Conservation (phyloP, 2,888 invertebrate genomes). For the Eubasilissa splendida region DNA sequence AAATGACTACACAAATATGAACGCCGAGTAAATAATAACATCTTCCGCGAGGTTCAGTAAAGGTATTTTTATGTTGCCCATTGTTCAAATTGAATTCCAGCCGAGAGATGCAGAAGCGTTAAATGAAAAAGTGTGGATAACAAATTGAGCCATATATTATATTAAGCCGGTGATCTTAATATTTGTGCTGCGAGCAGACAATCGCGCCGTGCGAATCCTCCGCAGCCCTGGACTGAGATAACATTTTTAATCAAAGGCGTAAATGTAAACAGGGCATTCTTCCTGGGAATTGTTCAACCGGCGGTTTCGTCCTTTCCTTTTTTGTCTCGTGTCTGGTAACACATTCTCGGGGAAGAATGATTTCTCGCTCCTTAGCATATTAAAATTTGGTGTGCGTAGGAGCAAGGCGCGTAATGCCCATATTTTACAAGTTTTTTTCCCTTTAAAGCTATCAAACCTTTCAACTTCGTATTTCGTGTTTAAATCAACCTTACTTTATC, state of each 20-base stretch:
- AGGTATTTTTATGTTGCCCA: too few species aligned
- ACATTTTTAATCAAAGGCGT: conserved; percentile 13
- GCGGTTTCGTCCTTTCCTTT: neutral
- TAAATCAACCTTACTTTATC: too few species aligned
- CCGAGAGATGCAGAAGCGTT: neutral
- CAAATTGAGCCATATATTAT: conserved; percentile 24
- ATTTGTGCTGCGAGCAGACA: neutral
- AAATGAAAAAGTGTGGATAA: conserved; percentile 27
- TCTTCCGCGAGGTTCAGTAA: too few species aligned
- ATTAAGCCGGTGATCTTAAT: conserved; percentile 21
- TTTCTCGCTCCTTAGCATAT: conserved; percentile 19
- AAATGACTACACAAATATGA: too few species aligned
- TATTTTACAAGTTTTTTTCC: neutral
- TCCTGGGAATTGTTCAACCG: neutral
- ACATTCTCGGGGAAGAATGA: conserved; percentile 20
- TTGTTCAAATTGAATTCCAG: conserved; percentile 18
- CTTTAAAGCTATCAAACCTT: too few species aligned
- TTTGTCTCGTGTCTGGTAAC: conserved; percentile 14
- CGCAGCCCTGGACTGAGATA: neutral
- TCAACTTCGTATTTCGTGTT: too few species aligned
- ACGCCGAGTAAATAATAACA: too few species aligned
- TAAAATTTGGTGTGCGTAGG: conserved; percentile 5
- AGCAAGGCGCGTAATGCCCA: neutral
- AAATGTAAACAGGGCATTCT: neutral
- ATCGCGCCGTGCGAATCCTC: neutral